Conservation (phyloP, 2,113 vertebrate species). For the Morone saxatilis region DNA sequence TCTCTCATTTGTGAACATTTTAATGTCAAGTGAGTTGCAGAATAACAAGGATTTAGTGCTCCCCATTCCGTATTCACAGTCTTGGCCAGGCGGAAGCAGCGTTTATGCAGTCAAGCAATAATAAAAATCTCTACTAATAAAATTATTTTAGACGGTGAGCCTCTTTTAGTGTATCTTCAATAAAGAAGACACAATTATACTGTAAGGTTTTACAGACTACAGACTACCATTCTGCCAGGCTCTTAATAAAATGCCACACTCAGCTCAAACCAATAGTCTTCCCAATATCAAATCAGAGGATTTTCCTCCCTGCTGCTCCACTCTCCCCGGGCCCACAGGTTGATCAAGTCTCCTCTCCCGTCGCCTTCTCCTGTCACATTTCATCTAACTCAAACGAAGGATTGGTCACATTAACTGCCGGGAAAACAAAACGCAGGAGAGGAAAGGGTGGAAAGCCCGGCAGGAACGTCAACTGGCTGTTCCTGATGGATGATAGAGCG, state of each 20-base stretch:
- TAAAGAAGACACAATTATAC: constrained; percentile 2
- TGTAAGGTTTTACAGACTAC: constrained; percentile 5
- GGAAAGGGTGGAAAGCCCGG: background rate
- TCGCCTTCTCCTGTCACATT: constrained; percentile 55
- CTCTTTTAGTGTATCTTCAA: constrained; percentile 11
- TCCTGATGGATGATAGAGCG: constrained; percentile 10
- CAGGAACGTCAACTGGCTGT: constrained; percentile 14
- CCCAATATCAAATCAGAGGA: background rate
- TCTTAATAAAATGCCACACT: background rate
- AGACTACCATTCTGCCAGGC: background rate
- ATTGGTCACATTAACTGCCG: constrained; percentile 44
- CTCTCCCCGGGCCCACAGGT: constrained; percentile 4
- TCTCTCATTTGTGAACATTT: constrained; percentile 6
- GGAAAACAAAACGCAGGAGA: constrained; percentile 4
- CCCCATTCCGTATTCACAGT: background rate
- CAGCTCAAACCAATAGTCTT: background rate
- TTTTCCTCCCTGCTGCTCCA: background rate
- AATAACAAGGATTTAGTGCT: constrained; percentile 6
- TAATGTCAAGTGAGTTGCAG: background rate
- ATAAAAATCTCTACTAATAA: background rate
- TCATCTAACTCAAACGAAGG: constrained; percentile 54
- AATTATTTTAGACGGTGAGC: background rate
- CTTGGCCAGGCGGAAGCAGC: background rate
- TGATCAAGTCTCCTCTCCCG: background rate
- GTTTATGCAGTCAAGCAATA: background rate